Percentiles rank a stretch among this genome's conserved stretches.
These are phyloP conservation scores for Naja naja DNA, from an alignment of 2,113 vertebrate species.

Conservation along the genomic window DNA sequence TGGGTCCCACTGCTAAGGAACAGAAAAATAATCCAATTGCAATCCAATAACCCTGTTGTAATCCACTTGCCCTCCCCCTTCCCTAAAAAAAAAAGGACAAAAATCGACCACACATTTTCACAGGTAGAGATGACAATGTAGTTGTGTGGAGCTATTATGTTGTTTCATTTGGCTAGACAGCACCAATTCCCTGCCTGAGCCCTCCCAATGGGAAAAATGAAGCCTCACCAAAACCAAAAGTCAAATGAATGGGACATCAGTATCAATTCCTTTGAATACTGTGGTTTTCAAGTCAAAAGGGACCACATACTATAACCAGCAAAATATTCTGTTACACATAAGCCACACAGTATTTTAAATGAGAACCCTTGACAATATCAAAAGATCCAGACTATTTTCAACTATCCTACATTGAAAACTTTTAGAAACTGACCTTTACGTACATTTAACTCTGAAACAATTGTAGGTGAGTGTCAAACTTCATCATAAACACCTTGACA, in stretches of 20 bases:
- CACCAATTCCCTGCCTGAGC: not conserved
- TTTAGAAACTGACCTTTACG: not conserved
- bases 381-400: not conserved
- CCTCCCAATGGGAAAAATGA: not conserved
- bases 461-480: not conserved
- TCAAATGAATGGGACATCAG: not conserved
- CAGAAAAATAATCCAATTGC: not conserved
- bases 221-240: not conserved
- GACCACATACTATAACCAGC: not conserved
- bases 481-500: not conserved
- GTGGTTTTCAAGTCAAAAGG: not conserved
- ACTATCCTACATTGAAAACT: not conserved
- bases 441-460: not conserved
- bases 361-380: not conserved
- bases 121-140: not conserved
- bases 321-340: not conserved
- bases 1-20: not conserved
- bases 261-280: not conserved
- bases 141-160: not conserved
- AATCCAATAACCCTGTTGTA: not conserved
- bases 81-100: not conserved
- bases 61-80: not conserved
- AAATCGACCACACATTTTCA: too few species aligned
- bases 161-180: not conserved
- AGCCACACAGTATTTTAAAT: not conserved